Base-by-base conservation (phyloP, 2,888 invertebrate species). In the Pimpla rufipes region DNA sequence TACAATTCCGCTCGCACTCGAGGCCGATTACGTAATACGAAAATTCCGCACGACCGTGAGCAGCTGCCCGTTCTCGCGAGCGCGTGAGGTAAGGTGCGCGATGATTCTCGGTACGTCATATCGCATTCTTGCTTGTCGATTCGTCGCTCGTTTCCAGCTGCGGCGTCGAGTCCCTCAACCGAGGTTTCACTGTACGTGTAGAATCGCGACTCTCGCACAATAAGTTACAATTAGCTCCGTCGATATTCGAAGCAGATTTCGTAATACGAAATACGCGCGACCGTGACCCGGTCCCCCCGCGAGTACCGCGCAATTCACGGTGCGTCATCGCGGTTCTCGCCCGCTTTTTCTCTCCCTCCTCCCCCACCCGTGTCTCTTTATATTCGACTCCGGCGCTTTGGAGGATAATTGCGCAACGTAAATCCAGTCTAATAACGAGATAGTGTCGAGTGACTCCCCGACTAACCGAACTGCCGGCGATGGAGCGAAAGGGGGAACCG, bases 401-500 rank as follows among this genome's bases (percentile, higher is more conserved):
- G 42, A 66, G 11, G 29, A 45, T 66, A 55, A 57, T 52, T 70
- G 21, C 74, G 21, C 11, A 47, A 73, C 40, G 37, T 40, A 35
- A 42, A 66, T 75, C 40, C 29, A 18, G 23, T 66, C 37, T 18
- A 21, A 35, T 66, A 50, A 64, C 13, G 50, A 40, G 50, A 52
- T 37, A 21, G 13, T 16, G 40, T 21, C n/a, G 21, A 64, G 64
- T 64, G 18, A n/a, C 23, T 21, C 3, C 29, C 3, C 2, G 64
- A 52, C 16, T 11, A 73, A 35, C 16, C n/a, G 13, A 42, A 55
- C 55, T 55, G 55, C 66, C 7, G 23, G n/a, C 57, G 37, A 47
- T 59, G 45, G 50, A 64, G 62, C 50, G 74, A 64, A 37, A 59
- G n/a, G 23, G 23, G 62, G 50, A 64, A 37, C 23, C 50, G 66